These are phyloP conservation scores for Pluvialis apricaria DNA, from an alignment of 2,113 vertebrate species.

Conservation along the genomic window DNA sequence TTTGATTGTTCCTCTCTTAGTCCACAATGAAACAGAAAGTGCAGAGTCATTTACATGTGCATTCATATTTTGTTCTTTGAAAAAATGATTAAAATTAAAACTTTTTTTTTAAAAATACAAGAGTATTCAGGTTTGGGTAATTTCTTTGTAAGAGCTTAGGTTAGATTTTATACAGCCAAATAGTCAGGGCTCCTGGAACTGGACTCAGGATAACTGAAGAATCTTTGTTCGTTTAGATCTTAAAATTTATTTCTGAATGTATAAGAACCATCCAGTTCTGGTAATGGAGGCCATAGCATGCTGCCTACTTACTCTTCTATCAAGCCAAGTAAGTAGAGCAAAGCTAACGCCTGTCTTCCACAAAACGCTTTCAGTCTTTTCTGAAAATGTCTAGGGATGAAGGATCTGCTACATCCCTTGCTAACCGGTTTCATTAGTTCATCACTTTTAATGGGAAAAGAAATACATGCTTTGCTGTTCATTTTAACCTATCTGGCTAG, in stretches of 20 bases:
- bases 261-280: background rate
- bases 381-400: background rate
- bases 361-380: background rate
- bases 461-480: background rate
- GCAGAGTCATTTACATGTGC: background rate
- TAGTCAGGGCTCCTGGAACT: background rate
- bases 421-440: background rate
- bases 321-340: background rate
- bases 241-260: background rate
- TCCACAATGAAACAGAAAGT: background rate
- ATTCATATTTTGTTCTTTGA: background rate
- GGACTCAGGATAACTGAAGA: background rate
- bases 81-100: background rate
- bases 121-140: background rate
- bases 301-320: background rate
- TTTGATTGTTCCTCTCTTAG: background rate
- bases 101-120: background rate
- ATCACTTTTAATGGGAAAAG: background rate
- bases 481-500: background rate
- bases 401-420: background rate
- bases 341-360: background rate
- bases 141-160: background rate
- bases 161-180: background rate
- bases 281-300: background rate
- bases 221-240: background rate